phyloP scores from a whole-genome alignment of 2,797 vertebrate species.

The Melanotaenia boesemani region DNA sequence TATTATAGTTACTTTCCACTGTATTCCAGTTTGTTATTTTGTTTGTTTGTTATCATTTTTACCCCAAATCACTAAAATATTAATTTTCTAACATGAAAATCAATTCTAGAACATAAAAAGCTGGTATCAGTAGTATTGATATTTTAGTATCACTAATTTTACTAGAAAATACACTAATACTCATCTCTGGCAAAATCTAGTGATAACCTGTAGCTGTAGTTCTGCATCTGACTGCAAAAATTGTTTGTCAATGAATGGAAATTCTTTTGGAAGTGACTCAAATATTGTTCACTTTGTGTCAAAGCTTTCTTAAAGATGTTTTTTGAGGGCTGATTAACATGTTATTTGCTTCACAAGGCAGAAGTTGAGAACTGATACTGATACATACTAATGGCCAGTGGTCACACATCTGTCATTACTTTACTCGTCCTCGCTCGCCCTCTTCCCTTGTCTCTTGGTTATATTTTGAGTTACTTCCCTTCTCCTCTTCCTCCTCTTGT shows the following conservation, averaged over 20 bases:
- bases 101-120: no score
- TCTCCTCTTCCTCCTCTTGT: constrained; percentile 4
- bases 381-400: neutral
- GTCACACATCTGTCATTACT: constrained; percentile 15
- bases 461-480: constrained; percentile 33
- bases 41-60: no score
- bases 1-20: no score
- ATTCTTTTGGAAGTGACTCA: neutral
- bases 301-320: neutral
- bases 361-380: neutral
- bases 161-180: neutral
- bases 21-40: no score
- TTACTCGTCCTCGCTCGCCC: constrained; percentile 14
- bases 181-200: constrained; percentile 20
- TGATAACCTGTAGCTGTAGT: constrained; percentile 1
- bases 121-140: no score
- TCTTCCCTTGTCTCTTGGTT: constrained; percentile 26
- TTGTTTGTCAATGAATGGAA: neutral
- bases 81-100: no score
- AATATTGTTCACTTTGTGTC: neutral
- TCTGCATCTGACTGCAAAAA: neutral
- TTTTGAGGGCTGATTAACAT: neutral
- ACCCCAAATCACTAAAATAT: no score
- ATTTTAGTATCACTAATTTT: no score
- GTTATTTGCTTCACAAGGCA: constrained; percentile 6